Percentiles rank a stretch among this genome's conserved stretches.
These are phyloP conservation scores for Chelidonichthys spinosus DNA, from an alignment of 2,797 vertebrate genomes.

Conservation along the genomic window DNA sequence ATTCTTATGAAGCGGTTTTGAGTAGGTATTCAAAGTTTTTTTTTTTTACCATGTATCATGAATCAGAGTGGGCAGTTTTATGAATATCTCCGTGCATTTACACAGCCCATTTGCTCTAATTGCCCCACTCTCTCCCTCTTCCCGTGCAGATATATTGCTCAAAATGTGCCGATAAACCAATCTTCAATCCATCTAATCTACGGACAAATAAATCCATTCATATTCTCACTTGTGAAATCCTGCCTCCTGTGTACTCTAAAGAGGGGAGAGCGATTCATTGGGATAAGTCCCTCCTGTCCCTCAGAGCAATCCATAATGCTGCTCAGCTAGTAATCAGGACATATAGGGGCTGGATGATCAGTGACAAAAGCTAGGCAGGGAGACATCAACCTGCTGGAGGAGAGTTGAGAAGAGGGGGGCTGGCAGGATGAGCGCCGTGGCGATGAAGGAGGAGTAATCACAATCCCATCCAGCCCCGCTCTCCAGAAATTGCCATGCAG, in stretches of 20 bases:
- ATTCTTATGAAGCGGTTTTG: conserved; percentile 25
- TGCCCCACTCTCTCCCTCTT: conserved; percentile 44
- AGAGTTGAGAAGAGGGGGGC: conserved; percentile 35
- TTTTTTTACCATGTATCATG: conserved; percentile 52
- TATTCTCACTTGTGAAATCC: conserved; percentile 53
- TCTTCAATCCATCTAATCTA: conserved; percentile 63
- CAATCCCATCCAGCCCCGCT: conserved; percentile 75
- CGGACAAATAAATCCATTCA: conserved; percentile 67
- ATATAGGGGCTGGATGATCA: conserved; percentile 79
- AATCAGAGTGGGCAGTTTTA: conserved; percentile 56
- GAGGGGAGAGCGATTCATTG: conserved; percentile 51
- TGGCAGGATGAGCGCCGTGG: conserved; percentile 40
- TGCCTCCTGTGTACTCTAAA: conserved; percentile 47
- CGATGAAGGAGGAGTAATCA: conserved; percentile 76
- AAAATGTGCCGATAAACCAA: conserved; percentile 59
- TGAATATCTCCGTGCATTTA: conserved; percentile 59
- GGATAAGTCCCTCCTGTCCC: conserved; percentile 73
- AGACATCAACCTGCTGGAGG: conserved; percentile 82
- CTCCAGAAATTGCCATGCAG: conserved; percentile 84
- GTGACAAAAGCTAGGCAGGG: conserved; percentile 79
- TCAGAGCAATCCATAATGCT: conserved; percentile 79
- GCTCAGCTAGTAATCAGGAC: conserved; percentile 80
- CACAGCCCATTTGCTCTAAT: conserved; percentile 66
- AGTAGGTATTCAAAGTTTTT: conserved; percentile 42
- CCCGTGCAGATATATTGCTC: conserved; percentile 34